Conservation (phyloP, 2,797 vertebrate species). For the Gadopsis marmoratus region DNA sequence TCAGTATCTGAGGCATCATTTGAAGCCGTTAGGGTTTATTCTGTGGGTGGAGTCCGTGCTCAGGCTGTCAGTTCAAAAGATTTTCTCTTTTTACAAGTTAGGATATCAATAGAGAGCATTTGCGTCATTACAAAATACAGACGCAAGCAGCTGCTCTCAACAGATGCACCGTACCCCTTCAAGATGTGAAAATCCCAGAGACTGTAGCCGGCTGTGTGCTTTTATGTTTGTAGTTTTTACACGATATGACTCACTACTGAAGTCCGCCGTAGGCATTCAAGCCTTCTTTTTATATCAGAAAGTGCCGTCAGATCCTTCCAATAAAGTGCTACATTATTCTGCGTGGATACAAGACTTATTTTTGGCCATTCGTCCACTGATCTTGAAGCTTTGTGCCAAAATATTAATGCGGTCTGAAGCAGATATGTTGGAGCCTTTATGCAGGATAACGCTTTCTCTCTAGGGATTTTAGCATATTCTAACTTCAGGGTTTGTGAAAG, state of each 20-base stretch:
- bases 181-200: constrained; percentile 12
- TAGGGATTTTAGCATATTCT: background rate
- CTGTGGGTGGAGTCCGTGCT: constrained; percentile 9
- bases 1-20: constrained; percentile 47
- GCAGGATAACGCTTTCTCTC: background rate
- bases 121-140: constrained; percentile 54
- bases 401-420: background rate
- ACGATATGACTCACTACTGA: constrained; percentile 44
- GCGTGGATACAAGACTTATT: background rate
- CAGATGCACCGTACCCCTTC: constrained; percentile 20
- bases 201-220: constrained; percentile 17
- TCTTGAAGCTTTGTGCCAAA: constrained; percentile 2
- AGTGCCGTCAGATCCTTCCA: constrained; percentile 3
- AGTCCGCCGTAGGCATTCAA: constrained; percentile 23
- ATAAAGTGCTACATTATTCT: background rate
- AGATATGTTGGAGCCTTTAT: background rate
- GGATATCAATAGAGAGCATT: constrained; percentile 48
- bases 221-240: constrained; percentile 33
- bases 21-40: constrained; percentile 34
- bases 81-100: constrained; percentile 27
- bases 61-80: constrained; percentile 51
- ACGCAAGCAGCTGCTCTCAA: constrained; percentile 57
- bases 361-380: background rate
- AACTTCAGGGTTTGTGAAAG: background rate
- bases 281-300: constrained; percentile 26